Base-by-base conservation (phyloP, 2,797 vertebrate species). In the Allobates femoralis region DNA sequence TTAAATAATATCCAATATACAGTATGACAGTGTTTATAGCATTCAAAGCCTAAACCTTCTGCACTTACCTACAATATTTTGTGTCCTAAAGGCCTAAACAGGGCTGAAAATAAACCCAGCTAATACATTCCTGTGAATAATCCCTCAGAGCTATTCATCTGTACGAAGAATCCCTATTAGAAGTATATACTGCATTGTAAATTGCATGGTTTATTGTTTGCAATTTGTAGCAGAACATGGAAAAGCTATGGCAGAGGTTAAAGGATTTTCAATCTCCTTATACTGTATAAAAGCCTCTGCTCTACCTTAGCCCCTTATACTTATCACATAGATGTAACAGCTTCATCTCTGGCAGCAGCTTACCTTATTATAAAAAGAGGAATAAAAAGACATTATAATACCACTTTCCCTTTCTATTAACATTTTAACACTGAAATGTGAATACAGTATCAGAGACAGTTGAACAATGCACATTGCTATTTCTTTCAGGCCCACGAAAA, bases 171-270 rank as follows among this genome's bases (percentile, higher is more conserved):
- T 37, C 2, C 66, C 34, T 69, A 69, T 11, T 69, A 37, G 66
- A 69, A 34, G 23, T 69, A 37, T 69, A 69, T 10, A 69, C 66
- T 69, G 34, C 28, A 67, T 67, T 67, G 64, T 34, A 67, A 69
- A 10, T 37, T 69, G 32, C 34, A 37, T 37, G 32, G 18, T 23
- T 37, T 37, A 69, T 69, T 69, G 18, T 69, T 10, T 69, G 32
- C 66, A 37, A 69, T 69, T 30, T 16, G 26, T 66, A 66, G 60
- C 60, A 64, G 28, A 66, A 69, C 19, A 34, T 34, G 66, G 66
- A 11, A 69, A 37, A 37, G 18, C 19, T 69, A 11, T 34, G 26
- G 30, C 16, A 16, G 32, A 69, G 32, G 8, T 21, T 21, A 69
- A 4, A 8, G 66, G 32, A 69, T 37, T 37, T 69, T 5, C 64